Percentiles rank a stretch among this genome's conserved stretches.
These are phyloP conservation scores for Pontoporia blainvillei DNA, from an alignment of 2,113 vertebrate species.

Conservation along the genomic window DNA sequence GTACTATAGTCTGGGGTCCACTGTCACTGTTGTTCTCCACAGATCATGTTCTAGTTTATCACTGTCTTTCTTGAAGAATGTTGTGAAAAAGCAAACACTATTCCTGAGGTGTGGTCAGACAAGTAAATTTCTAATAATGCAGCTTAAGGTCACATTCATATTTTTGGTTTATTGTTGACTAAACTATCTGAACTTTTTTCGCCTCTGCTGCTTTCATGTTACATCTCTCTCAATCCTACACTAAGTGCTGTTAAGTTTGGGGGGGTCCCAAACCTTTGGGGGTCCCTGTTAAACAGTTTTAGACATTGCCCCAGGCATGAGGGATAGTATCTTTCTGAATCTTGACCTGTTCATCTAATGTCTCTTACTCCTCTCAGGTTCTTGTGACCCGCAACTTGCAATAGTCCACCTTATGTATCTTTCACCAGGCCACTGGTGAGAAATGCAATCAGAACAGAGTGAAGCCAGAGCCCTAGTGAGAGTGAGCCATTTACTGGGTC, in stretches of 20 bases:
- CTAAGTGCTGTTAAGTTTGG: background rate
- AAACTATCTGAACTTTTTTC: background rate
- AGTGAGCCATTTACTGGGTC: background rate
- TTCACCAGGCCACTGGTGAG: background rate
- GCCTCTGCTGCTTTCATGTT: background rate
- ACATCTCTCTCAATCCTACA: background rate
- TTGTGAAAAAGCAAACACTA: background rate
- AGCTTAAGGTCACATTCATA: background rate
- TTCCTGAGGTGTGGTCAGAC: background rate
- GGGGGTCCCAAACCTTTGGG: background rate
- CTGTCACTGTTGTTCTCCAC: background rate
- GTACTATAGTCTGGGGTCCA: background rate
- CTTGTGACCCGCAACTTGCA: background rate
- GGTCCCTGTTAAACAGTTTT: background rate
- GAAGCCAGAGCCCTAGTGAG: background rate
- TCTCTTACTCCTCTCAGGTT: background rate
- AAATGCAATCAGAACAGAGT: background rate
- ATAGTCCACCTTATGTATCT: background rate
- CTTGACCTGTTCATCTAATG: background rate
- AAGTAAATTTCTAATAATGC: background rate
- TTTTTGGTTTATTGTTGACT: conserved; percentile 22
- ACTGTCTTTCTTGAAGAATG: background rate
- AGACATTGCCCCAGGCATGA: background rate
- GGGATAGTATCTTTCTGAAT: background rate
- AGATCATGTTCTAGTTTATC: background rate